Evolutionary conservation across 2,797 vertebrate genomes (phyloP).

Genomic region (Labroides dimidiatus): DNA sequence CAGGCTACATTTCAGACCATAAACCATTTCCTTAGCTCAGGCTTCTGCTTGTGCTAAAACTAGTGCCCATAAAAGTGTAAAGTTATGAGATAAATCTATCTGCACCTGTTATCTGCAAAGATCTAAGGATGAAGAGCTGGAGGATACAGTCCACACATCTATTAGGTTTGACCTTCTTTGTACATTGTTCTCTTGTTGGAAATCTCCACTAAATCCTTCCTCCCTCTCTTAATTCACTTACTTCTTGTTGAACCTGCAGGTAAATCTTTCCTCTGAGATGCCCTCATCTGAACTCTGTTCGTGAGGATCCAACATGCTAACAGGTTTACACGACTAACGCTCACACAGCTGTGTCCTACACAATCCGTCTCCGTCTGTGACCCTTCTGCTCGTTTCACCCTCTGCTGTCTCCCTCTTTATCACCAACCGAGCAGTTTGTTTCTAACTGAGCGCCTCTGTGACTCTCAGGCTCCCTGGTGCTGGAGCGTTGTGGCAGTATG

Average conservation of each 20-base stretch:
- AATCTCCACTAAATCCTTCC: conserved; percentile 38
- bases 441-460: conserved; percentile 46
- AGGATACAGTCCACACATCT: conserved; percentile 16
- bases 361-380: conserved; percentile 10
- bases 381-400: background rate
- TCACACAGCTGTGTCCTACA: conserved; percentile 31
- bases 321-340: conserved; percentile 54
- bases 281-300: conserved; percentile 59
- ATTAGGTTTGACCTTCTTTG: conserved; percentile 35
- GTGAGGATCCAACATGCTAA: conserved; percentile 50
- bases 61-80: too few relatives aligned
- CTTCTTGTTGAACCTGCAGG: conserved; percentile 45
- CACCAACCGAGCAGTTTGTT: conserved; percentile 33
- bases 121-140: conserved; percentile 3
- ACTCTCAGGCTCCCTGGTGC: conserved; percentile 22
- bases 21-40: too few relatives aligned
- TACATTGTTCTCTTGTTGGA: conserved; percentile 27
- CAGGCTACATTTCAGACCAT: too few relatives aligned
- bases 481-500: conserved; percentile 5
- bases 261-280: conserved; percentile 47
- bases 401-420: conserved; percentile 8
- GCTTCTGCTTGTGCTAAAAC: too few relatives aligned
- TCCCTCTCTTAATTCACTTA: conserved; percentile 51
- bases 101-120: too few relatives aligned
- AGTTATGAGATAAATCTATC: too few relatives aligned